These are phyloP conservation scores for Brachionus rubens DNA, from an alignment of 1,140 invertebrate species.

Conservation along the genomic window DNA sequence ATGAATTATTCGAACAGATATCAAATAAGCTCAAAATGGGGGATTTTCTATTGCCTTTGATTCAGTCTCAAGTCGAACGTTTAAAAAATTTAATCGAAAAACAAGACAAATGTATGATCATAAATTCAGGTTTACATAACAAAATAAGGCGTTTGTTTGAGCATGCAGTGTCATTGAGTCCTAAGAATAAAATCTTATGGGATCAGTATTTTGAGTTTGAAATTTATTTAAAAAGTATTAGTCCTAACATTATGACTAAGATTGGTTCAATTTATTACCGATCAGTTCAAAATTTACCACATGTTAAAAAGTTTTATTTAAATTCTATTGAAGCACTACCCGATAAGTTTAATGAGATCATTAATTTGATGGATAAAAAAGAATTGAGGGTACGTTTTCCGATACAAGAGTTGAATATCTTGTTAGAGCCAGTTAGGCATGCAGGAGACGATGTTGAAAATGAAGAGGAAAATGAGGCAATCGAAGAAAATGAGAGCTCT, in stretches of 20 bases:
- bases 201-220: conserved; percentile 32
- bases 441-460: background rate
- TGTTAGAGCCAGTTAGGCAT: conserved; percentile 6
- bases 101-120: background rate
- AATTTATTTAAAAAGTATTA: background rate
- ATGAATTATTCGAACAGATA: conserved; percentile 10
- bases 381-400: conserved; percentile 11
- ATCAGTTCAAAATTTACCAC: conserved; percentile 33
- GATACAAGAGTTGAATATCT: conserved; percentile 42
- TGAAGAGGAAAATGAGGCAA: background rate
- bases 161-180: background rate
- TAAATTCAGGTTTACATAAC: conserved; percentile 20
- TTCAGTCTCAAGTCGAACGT: background rate
- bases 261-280: conserved; percentile 12
- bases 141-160: conserved; percentile 12
- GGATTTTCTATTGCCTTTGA: background rate
- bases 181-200: background rate
- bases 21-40: background rate
- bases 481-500: background rate
- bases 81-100: background rate
- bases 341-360: conserved; percentile 35
- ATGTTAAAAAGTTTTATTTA: conserved; percentile 19
- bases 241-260: background rate
- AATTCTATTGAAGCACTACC: conserved; percentile 23
- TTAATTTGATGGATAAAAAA: conserved; percentile 41